Evolutionary conservation across 2,797 vertebrate species (phyloP).

Genomic region (Atherinosoma microstoma): DNA sequence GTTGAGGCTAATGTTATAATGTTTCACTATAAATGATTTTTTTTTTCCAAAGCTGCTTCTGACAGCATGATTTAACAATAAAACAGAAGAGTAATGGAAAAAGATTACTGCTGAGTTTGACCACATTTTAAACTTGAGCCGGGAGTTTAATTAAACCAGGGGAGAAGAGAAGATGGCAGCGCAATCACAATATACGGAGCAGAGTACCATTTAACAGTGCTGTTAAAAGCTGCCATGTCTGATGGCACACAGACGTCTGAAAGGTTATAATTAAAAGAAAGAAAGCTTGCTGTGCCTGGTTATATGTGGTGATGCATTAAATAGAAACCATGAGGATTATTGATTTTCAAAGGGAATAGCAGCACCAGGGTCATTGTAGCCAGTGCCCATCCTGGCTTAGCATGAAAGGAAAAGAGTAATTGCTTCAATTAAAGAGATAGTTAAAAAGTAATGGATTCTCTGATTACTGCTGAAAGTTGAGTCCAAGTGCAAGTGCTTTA

Average conservation of each 20-base stretch:
- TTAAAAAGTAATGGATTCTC: slow-evolving; percentile 58
- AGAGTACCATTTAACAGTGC: slow-evolving; percentile 40
- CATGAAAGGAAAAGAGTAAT: slow-evolving; percentile 58
- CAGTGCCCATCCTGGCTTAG: slow-evolving; percentile 25
- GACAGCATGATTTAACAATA: neutral
- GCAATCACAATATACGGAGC: slow-evolving; percentile 15
- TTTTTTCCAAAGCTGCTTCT: neutral
- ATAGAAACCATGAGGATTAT: slow-evolving; percentile 49
- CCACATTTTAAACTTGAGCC: neutral
- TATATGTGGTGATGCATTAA: slow-evolving; percentile 39
- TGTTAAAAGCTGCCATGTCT: slow-evolving; percentile 37
- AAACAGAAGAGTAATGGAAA: neutral
- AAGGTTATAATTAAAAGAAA: slow-evolving; percentile 44
- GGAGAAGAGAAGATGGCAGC: slow-evolving; percentile 4
- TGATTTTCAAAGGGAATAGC: slow-evolving; percentile 46
- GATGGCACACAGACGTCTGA: slow-evolving; percentile 31
- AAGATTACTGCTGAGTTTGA: neutral
- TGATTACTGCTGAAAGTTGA: slow-evolving; percentile 63
- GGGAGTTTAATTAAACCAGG: neutral
- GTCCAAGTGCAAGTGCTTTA: slow-evolving; percentile 43
- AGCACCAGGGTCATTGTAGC: slow-evolving; percentile 27
- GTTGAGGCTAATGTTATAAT: neutral
- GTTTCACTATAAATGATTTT: neutral
- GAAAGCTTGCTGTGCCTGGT: slow-evolving; percentile 20
- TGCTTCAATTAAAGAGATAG: slow-evolving; percentile 66